These are phyloP conservation scores for Drosophila lacteicornis DNA, from an alignment of 1,140 invertebrate species.

Conservation along the genomic window DNA sequence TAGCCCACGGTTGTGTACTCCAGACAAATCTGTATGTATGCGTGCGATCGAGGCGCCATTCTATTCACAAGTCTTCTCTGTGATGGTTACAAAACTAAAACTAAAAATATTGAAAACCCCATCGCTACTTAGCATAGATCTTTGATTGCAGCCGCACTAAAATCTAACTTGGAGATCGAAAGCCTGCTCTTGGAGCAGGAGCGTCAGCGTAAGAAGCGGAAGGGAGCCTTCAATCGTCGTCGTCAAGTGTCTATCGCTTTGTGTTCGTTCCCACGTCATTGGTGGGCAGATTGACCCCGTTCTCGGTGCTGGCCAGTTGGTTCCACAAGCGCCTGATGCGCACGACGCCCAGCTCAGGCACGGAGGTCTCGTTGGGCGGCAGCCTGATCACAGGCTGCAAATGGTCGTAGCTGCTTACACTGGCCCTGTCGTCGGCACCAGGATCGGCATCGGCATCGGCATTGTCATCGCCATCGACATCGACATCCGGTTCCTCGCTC, in stretches of 20 bases:
- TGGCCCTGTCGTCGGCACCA: constrained; percentile 10
- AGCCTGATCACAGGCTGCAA: no score
- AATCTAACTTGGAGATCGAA: constrained; percentile 59
- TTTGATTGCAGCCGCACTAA: constrained; percentile 47
- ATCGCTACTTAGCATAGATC: constrained; percentile 21
- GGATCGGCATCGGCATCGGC: constrained; percentile 41
- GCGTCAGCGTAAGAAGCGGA: neutral
- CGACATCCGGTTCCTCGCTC: constrained; percentile 6
- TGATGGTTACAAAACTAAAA: constrained; percentile 8
- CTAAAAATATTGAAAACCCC: neutral
- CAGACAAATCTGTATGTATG: no score
- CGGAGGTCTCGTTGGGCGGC: neutral
- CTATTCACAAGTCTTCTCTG: constrained; percentile 28
- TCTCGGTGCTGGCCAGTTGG: constrained; percentile 49
- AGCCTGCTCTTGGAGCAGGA: neutral
- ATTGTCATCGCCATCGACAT: constrained; percentile 23
- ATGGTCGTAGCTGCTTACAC: no score
- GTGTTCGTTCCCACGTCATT: constrained; percentile 31
- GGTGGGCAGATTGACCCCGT: constrained; percentile 68
- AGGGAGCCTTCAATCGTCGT: constrained; percentile 33
- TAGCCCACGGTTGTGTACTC: no score
- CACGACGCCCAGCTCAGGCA: constrained; percentile 36
- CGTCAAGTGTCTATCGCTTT: no score
- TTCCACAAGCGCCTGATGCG: constrained; percentile 71
- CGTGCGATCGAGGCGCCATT: neutral